A percentile compares a stretch with the other conserved stretches of the same genome.
Conservation (phyloP, 2,888 invertebrate genomes). For the Drosophila paucipuncta region DNA sequence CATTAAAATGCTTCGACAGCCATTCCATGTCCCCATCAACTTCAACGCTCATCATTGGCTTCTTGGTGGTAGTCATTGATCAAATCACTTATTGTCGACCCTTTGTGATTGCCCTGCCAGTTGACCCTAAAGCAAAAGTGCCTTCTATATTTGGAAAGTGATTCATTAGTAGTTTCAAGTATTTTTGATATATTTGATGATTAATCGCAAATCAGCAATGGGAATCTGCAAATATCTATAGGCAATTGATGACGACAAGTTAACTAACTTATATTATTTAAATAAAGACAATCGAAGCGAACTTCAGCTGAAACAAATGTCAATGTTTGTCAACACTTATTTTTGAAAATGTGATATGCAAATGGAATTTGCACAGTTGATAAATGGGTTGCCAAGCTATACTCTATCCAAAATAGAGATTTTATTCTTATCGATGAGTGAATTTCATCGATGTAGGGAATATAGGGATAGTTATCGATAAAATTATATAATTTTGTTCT, state of each 20-base stretch:
- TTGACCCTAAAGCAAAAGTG: neutral
- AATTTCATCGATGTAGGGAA: neutral
- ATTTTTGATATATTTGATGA: neutral
- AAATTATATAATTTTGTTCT: neutral
- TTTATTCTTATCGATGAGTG: neutral
- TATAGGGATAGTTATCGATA: neutral
- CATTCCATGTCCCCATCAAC: neutral
- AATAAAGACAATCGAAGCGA: neutral
- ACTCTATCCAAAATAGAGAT: neutral
- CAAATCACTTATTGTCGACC: slow-evolving; percentile 60
- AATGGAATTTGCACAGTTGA: neutral
- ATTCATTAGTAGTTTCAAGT: neutral
- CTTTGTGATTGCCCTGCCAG: neutral
- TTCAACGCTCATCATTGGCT: slow-evolving; percentile 40
- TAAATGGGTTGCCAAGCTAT: neutral
- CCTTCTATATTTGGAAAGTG: neutral
- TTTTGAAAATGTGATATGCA: neutral
- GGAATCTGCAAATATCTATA: neutral
- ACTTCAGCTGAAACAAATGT: neutral
- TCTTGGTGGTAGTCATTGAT: slow-evolving; percentile 50
- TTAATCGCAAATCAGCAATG: neutral
- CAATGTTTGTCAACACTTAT: neutral
- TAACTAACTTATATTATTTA: neutral
- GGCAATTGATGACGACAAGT: neutral
- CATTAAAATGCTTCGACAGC: slow-evolving; percentile 59